These are phyloP conservation scores for Diachrysia chrysitis DNA, from an alignment of 2,888 invertebrate genomes.

Conservation along the genomic window DNA sequence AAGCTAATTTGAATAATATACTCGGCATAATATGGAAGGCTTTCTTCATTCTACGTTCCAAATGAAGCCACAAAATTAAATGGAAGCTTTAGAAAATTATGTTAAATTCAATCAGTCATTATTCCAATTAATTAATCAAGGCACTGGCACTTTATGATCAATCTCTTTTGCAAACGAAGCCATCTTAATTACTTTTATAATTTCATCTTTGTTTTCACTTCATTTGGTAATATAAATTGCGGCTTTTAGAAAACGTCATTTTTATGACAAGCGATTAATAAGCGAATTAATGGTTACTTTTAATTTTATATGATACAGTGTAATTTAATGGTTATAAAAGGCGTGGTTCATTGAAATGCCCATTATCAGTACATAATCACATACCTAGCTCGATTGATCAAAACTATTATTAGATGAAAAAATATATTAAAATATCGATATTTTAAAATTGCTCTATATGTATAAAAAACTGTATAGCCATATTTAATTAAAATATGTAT, in stretches of 20 bases:
- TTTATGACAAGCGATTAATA: neutral
- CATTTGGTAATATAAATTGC: conserved; percentile 12
- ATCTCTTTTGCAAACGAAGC: conserved; percentile 16
- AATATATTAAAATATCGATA: too few relatives aligned
- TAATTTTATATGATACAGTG: neutral
- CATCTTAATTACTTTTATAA: conserved; percentile 9
- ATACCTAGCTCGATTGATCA: too few relatives aligned
- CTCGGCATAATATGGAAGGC: neutral
- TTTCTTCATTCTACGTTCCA: neutral
- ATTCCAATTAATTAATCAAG: conserved; percentile 33
- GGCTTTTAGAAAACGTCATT: neutral
- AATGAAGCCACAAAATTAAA: conserved; percentile 4
- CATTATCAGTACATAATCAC: too few relatives aligned
- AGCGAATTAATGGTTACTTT: neutral
- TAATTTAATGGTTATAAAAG: neutral
- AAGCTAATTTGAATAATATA: neutral
- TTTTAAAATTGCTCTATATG: too few relatives aligned
- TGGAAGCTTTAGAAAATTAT: conserved; percentile 7
- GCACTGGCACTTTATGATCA: conserved; percentile 8
- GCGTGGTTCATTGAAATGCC: too few relatives aligned
- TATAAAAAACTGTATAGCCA: too few relatives aligned
- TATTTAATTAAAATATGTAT: too few relatives aligned
- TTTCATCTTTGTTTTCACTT: conserved; percentile 6
- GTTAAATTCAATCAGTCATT: conserved; percentile 21
- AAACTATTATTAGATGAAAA: too few relatives aligned